Percentiles rank a stretch among this genome's conserved stretches.
Evolutionary conservation across 2,797 vertebrate species (phyloP).

Genomic region (Orientallactaga sibirica): DNA sequence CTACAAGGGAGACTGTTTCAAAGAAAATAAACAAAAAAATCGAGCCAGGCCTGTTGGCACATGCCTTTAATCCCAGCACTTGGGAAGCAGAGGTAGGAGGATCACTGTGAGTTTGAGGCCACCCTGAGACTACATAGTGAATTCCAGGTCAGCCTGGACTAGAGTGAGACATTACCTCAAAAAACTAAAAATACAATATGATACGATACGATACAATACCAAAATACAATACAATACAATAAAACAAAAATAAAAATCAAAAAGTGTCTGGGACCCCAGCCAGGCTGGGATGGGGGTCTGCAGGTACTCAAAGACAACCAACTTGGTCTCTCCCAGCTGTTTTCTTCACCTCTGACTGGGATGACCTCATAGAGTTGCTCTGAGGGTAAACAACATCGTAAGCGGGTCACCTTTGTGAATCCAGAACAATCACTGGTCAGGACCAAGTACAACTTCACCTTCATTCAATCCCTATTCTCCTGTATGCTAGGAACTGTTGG

Average conservation of each 20-base stretch:
- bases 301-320: not conserved
- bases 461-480: not conserved
- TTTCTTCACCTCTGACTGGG: not conserved
- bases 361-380: not conserved
- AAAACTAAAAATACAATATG: no score
- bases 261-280: not conserved
- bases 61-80: no score
- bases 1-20: not conserved
- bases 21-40: not conserved
- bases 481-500: not conserved
- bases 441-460: not conserved
- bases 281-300: not conserved
- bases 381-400: not conserved
- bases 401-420: slow-evolving; percentile 19
- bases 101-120: no score
- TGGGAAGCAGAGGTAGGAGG: no score
- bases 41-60: no score
- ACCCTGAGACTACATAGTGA: no score
- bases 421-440: not conserved
- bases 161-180: no score
- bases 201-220: no score
- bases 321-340: not conserved
- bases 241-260: not conserved
- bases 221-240: no score
- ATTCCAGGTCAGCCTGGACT: no score